These are phyloP conservation scores for Miichthys miiuy DNA, from an alignment of 2,797 vertebrate species.

Conservation along the genomic window DNA sequence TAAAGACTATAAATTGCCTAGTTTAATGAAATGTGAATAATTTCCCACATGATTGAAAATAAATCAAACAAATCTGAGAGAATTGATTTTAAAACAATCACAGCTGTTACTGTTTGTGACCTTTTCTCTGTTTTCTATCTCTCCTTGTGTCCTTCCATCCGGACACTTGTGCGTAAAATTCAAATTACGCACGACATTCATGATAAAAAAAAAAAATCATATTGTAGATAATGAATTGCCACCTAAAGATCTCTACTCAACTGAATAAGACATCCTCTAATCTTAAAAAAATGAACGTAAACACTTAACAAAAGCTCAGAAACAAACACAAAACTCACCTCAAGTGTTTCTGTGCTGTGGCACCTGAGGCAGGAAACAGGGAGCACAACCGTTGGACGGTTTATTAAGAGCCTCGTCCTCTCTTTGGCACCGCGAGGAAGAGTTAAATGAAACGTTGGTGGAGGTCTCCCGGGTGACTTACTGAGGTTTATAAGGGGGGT, in stretches of 20 bases:
- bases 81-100: not conserved
- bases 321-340: slow-evolving; percentile 64
- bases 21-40: not conserved
- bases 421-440: slow-evolving; percentile 28
- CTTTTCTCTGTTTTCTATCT: not conserved
- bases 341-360: slow-evolving; percentile 56
- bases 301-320: not conserved
- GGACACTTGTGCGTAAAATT: slow-evolving; percentile 53
- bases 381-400: slow-evolving; percentile 16
- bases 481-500: slow-evolving; percentile 78
- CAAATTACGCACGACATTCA: slow-evolving; percentile 52
- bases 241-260: not conserved
- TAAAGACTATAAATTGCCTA: not conserved
- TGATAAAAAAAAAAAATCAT: not conserved
- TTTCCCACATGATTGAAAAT: not conserved
- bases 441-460: slow-evolving; percentile 47
- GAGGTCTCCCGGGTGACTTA: slow-evolving; percentile 67
- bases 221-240: not conserved
- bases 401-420: slow-evolving; percentile 13
- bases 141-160: not conserved
- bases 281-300: not conserved
- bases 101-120: not conserved
- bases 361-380: slow-evolving; percentile 20
- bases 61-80: not conserved
- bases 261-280: not conserved